These are phyloP conservation scores for Phycodurus eques DNA, from an alignment of 2,113 vertebrate species.

Conservation along the genomic window DNA sequence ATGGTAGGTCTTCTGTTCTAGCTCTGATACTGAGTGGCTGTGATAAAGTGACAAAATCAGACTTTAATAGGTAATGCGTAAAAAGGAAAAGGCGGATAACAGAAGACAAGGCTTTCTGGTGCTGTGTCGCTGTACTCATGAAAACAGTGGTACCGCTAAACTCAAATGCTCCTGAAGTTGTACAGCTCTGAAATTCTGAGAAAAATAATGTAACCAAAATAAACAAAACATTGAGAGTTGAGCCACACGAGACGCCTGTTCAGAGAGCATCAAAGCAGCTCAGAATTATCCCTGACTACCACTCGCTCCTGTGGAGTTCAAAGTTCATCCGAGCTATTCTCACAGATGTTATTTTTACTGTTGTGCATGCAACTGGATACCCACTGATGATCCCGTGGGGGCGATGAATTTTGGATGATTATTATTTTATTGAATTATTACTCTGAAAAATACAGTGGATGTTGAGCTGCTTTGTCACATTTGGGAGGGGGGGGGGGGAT, in stretches of 20 bases:
- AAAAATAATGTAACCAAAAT: not conserved
- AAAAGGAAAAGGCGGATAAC: not conserved
- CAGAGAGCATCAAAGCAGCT: constrained; percentile 20
- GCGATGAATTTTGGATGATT: not conserved
- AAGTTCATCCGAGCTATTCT: constrained; percentile 35
- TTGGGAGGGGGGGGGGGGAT: not conserved
- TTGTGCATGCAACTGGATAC: constrained; percentile 24
- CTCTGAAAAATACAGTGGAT: not conserved
- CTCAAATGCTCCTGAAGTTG: not conserved
- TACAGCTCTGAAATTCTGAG: not conserved
- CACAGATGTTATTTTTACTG: constrained; percentile 44
- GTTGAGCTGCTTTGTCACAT: not conserved
- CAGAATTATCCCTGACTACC: constrained; percentile 39
- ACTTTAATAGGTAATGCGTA: not conserved
- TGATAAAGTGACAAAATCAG: too few relatives aligned
- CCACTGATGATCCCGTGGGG: not conserved
- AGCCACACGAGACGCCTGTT: not conserved
- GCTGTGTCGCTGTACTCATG: too few relatives aligned
- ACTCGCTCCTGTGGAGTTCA: constrained; percentile 27
- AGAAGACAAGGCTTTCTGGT: not conserved
- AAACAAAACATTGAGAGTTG: not conserved
- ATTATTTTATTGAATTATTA: not conserved
- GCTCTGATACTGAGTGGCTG: too few relatives aligned
- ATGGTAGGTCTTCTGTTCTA: too few relatives aligned
- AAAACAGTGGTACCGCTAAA: not conserved